Conservation (phyloP, 2,888 invertebrate genomes). For the Homarus gammarus region DNA sequence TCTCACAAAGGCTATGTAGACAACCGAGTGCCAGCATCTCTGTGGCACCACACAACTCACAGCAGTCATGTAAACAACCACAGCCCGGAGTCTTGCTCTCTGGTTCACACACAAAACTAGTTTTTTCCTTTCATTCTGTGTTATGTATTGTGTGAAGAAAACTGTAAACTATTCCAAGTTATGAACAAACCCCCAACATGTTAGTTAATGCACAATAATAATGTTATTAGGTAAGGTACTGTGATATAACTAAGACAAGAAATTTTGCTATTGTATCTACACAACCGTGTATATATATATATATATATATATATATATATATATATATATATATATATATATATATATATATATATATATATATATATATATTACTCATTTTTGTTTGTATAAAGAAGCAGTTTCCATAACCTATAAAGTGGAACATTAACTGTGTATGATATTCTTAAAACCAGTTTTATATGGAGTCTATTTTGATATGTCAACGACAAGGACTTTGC, state of each 20-base stretch:
- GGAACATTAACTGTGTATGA: slow-evolving; percentile 25
- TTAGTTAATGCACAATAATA: slow-evolving; percentile 25
- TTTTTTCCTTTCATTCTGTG: slow-evolving; percentile 5
- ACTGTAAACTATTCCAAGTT: slow-evolving; percentile 1
- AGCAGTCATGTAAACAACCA: too few species aligned
- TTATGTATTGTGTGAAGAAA: slow-evolving; percentile 7
- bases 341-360: slow-evolving; percentile 49
- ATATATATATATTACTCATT: slow-evolving; percentile 4
- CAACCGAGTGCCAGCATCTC: too few species aligned
- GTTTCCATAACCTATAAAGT: background rate
- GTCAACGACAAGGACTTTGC: slow-evolving; percentile 40
- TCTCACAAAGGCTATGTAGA: too few species aligned
- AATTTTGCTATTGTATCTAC: slow-evolving; percentile 4
- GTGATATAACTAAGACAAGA: slow-evolving; percentile 28
- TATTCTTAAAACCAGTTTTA: slow-evolving; percentile 49
- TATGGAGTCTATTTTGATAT: slow-evolving; percentile 69
- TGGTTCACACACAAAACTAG: too few species aligned
- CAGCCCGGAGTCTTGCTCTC: too few species aligned
- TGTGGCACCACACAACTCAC: too few species aligned
- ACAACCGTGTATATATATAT: slow-evolving; percentile 47
- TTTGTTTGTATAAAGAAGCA: background rate
- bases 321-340: slow-evolving; percentile 30
- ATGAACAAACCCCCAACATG: slow-evolving; percentile 6
- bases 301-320: slow-evolving; percentile 46
- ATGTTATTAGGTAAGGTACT: slow-evolving; percentile 37